A percentile compares a stretch with the other conserved stretches of the same genome.
Conservation (phyloP, 92 coral and sea anemone species). For the Pocillopora meandrina region DNA sequence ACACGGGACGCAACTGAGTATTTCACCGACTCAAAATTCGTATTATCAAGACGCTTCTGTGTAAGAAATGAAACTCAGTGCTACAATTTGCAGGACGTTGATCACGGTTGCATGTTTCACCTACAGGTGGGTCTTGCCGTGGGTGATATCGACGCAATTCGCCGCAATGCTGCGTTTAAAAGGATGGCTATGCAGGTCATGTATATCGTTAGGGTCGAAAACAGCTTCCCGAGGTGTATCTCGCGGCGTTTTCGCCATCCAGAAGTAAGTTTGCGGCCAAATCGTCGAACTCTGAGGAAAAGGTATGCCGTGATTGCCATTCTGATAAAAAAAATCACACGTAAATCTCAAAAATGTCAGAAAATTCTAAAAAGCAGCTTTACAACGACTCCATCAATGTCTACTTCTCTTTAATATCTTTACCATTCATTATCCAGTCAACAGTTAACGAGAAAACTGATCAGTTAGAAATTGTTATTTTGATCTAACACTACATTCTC, state of each 20-base stretch:
- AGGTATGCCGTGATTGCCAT: neutral
- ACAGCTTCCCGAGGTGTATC: conserved; percentile 70
- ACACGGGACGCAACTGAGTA: too few relatives aligned
- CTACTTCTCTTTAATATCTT: too few relatives aligned
- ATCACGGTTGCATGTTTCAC: too few relatives aligned
- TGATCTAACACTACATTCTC: too few relatives aligned
- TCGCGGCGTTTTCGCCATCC: conserved; percentile 49
- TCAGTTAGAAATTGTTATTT: too few relatives aligned
- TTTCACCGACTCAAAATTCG: too few relatives aligned
- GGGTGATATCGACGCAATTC: conserved; percentile 78
- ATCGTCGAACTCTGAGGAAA: neutral
- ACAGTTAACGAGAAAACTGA: too few relatives aligned
- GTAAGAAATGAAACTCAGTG: too few relatives aligned
- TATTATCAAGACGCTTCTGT: too few relatives aligned
- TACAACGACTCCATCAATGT: neutral
- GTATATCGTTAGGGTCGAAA: conserved; percentile 62
- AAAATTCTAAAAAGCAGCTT: neutral
- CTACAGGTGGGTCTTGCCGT: conserved; percentile 84
- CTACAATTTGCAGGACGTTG: neutral
- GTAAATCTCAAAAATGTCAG: too few relatives aligned
- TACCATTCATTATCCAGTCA: too few relatives aligned
- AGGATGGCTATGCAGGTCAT: conserved; percentile 79
- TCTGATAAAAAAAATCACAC: neutral
- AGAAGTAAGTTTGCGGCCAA: conserved; percentile 34
- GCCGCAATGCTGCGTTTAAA: conserved; percentile 67